A percentile compares a stretch with the other conserved stretches of the same genome.
phyloP scores from a whole-genome alignment of 1,140 invertebrate species.

The Drosophila dunni region DNA sequence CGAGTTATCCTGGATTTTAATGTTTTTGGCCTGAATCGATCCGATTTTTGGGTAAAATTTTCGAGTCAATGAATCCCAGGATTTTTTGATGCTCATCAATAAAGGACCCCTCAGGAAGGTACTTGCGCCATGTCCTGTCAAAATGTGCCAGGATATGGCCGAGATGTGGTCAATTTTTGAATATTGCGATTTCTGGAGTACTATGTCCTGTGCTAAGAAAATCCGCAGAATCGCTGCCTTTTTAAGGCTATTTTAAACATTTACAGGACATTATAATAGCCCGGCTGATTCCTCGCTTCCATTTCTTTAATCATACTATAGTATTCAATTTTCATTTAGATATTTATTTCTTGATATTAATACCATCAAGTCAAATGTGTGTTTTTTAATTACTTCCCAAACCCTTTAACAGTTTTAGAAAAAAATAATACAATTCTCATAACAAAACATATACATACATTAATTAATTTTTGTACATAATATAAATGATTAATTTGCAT shows the following conservation, averaged over 20 bases:
- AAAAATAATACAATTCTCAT: constrained; percentile 47
- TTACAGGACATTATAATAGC: no score
- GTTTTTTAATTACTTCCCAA: constrained; percentile 44
- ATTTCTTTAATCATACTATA: background rate
- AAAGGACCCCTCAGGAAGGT: background rate
- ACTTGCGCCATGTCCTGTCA: background rate
- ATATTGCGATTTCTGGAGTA: no score
- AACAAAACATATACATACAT: constrained; percentile 44
- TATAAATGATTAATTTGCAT: constrained; percentile 38
- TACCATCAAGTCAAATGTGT: constrained; percentile 29
- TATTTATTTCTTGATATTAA: constrained; percentile 18
- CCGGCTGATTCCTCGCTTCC: no score
- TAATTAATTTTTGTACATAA: constrained; percentile 47
- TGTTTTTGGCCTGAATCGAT: background rate
- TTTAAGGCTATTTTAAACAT: no score
- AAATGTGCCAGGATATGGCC: background rate
- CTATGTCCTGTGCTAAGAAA: no score
- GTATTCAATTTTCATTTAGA: background rate
- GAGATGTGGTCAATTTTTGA: background rate
- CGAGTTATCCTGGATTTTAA: background rate
- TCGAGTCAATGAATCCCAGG: no score
- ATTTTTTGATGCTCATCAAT: background rate
- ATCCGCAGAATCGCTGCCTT: no score
- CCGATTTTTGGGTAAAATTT: background rate
- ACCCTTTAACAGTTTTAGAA: constrained; percentile 49